Percentiles rank a stretch among this genome's conserved stretches.
Evolutionary conservation across 2,113 vertebrate genomes (phyloP).

Genomic region (Heterochromis multidens): DNA sequence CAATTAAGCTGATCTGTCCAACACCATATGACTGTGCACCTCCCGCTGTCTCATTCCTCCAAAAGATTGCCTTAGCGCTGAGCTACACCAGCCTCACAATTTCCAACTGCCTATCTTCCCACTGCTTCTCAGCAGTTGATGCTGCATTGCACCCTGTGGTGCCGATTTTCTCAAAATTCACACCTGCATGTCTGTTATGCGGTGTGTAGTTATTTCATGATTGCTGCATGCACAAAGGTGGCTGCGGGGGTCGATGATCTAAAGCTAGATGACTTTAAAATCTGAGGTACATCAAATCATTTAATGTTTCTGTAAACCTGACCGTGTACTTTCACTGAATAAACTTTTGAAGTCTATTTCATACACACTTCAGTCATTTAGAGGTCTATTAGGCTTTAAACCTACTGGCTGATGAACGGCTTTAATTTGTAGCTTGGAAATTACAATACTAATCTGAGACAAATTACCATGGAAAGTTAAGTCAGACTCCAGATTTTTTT

Average conservation of each 20-base stretch:
- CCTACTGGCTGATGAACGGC: conserved; percentile 34
- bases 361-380: conserved; percentile 2
- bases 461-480: conserved; percentile 42
- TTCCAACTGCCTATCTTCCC: conserved; percentile 30
- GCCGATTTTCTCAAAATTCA: conserved; percentile 5
- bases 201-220: neutral
- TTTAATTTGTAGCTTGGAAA: conserved; percentile 46
- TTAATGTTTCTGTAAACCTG: neutral
- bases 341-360: conserved; percentile 22
- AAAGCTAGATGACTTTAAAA: neutral
- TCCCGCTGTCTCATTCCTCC: conserved; percentile 47
- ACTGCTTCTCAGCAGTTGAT: conserved; percentile 11
- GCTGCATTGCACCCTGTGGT: neutral
- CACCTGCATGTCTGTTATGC: neutral
- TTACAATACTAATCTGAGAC: conserved; percentile 52
- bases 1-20: conserved; percentile 62
- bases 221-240: neutral
- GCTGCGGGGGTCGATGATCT: neutral
- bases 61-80: conserved; percentile 37
- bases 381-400: conserved; percentile 21
- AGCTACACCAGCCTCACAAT: conserved; percentile 48
- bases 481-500: neutral
- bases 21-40: conserved; percentile 30
- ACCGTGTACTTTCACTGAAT: neutral
- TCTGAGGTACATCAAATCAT: neutral